Conservation (phyloP, 2,888 invertebrate genomes). For the Drosophila formosana region DNA sequence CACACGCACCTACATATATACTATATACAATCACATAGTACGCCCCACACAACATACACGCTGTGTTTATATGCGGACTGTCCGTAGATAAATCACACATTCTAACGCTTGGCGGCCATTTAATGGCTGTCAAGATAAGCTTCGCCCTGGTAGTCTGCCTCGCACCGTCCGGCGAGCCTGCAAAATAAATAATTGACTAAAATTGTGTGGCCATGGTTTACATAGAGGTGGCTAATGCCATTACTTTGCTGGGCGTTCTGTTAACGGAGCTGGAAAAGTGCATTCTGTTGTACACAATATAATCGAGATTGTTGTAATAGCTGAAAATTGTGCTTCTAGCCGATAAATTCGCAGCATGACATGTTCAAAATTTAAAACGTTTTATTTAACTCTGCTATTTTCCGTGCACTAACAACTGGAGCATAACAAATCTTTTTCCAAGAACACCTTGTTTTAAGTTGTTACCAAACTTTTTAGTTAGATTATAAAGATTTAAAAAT, state of each 20-base stretch:
- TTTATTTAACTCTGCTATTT: neutral
- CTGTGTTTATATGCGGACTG: slow-evolving; percentile 6
- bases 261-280: slow-evolving; percentile 34
- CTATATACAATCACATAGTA: neutral
- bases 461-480: too few relatives aligned
- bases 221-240: slow-evolving; percentile 13
- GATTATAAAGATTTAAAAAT: too few relatives aligned
- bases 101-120: slow-evolving; percentile 70
- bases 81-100: slow-evolving; percentile 62
- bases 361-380: neutral
- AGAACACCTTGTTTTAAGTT: too few relatives aligned
- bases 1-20: slow-evolving; percentile 42
- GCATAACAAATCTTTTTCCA: too few relatives aligned
- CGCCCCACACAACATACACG: neutral
- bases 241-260: slow-evolving; percentile 5
- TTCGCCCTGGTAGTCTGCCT: slow-evolving; percentile 19
- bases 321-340: neutral
- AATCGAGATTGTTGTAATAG: slow-evolving; percentile 8
- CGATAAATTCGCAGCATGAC: neutral
- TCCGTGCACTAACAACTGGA: neutral
- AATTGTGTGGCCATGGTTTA: slow-evolving; percentile 44
- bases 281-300: slow-evolving; percentile 38
- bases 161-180: slow-evolving; percentile 18
- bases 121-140: slow-evolving; percentile 77
- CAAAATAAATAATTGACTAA: slow-evolving; percentile 74